A percentile compares a stretch with the other conserved stretches of the same genome.
Evolutionary conservation across 2,113 vertebrate species (phyloP).

Genomic region (Chionis minor): DNA sequence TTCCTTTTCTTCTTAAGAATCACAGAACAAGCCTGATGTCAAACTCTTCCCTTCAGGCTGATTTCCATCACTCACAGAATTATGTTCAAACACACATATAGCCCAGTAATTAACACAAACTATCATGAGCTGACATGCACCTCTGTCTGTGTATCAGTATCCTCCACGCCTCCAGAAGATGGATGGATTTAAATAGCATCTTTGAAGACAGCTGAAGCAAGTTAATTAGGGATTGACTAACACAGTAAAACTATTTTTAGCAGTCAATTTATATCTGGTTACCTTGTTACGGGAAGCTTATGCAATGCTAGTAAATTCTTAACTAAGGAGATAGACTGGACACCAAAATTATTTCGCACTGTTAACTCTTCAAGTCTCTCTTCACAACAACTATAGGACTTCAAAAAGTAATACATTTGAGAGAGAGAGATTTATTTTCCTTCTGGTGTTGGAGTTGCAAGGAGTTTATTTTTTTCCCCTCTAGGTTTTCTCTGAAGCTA

Average conservation of each 20-base stretch:
- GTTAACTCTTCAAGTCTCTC: background rate
- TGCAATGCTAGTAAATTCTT: slow-evolving; percentile 50
- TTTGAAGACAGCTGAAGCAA: slow-evolving; percentile 67
- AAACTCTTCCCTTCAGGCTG: slow-evolving; percentile 10
- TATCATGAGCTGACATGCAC: slow-evolving; percentile 54
- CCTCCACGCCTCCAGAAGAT: slow-evolving; percentile 37
- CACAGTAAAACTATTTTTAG: slow-evolving; percentile 64
- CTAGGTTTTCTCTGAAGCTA: background rate
- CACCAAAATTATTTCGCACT: background rate
- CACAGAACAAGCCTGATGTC: slow-evolving; percentile 9
- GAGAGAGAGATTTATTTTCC: background rate
- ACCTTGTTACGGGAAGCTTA: slow-evolving; percentile 62
- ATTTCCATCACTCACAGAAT: background rate
- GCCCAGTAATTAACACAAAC: slow-evolving; percentile 24
- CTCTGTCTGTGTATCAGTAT: slow-evolving; percentile 32
- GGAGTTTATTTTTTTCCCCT: background rate
- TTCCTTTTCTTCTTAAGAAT: slow-evolving; percentile 18
- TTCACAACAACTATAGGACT: background rate
- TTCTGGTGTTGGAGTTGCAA: background rate
- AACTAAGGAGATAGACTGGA: background rate
- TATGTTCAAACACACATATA: slow-evolving; percentile 22
- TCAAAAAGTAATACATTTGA: background rate
- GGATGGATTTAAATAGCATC: slow-evolving; percentile 54
- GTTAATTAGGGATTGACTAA: slow-evolving; percentile 70
- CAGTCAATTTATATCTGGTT: slow-evolving; percentile 52